phyloP scores from a whole-genome alignment of 2,888 invertebrate genomes.

The Cheilosia grossa region DNA sequence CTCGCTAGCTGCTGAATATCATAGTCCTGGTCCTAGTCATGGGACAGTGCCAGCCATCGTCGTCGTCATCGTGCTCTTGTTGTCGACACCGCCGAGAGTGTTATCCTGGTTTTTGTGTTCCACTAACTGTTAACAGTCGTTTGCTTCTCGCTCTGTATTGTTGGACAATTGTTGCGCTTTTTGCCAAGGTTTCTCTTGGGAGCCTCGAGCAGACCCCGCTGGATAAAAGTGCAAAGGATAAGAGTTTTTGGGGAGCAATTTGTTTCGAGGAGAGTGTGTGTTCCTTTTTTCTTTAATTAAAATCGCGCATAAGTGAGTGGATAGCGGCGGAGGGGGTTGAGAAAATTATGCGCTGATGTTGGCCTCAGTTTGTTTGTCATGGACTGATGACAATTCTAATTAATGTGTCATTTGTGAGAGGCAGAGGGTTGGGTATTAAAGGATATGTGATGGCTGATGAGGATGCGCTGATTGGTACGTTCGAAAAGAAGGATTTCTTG shows the following conservation, averaged over 20 bases:
- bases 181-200: slow-evolving; percentile 22
- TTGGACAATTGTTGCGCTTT: slow-evolving; percentile 67
- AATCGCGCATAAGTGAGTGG: slow-evolving; percentile 20
- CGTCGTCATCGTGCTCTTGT: not conserved
- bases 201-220: slow-evolving; percentile 8
- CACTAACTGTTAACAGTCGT: slow-evolving; percentile 66
- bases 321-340: not conserved
- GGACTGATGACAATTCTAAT: slow-evolving; percentile 15
- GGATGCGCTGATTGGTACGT: too few relatives aligned
- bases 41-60: slow-evolving; percentile 6
- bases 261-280: slow-evolving; percentile 12
- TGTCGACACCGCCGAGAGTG: slow-evolving; percentile 39
- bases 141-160: slow-evolving; percentile 45
- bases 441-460: not conserved
- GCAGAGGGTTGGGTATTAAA: not conserved
- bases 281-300: slow-evolving; percentile 40
- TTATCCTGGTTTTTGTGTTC: slow-evolving; percentile 65
- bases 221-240: slow-evolving; percentile 38
- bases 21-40: slow-evolving; percentile 11
- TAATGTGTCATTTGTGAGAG: not conserved
- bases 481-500: too few relatives aligned
- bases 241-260: slow-evolving; percentile 40
- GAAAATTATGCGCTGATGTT: slow-evolving; percentile 14
- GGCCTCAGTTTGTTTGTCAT: not conserved
- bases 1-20: slow-evolving; percentile 9